Percentiles rank a stretch among this genome's conserved stretches.
These are phyloP conservation scores for Linnaemya vulpina DNA, from an alignment of 2,888 invertebrate species.

Conservation along the genomic window DNA sequence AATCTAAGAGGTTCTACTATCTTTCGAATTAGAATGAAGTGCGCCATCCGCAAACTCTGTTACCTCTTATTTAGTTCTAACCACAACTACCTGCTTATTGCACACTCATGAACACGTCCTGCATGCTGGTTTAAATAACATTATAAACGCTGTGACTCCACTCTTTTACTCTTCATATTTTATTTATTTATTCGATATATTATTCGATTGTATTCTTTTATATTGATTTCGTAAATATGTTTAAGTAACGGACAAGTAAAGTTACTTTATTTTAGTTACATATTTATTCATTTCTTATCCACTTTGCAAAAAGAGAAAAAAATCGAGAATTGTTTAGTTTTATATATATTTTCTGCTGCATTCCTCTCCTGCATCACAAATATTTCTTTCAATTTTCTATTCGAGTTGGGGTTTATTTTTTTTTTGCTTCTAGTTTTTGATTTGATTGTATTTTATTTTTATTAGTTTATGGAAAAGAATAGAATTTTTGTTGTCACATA, in stretches of 20 bases:
- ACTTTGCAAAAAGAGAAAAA: conserved; percentile 54
- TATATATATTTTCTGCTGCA: conserved; percentile 1
- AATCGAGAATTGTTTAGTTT: conserved; percentile 55
- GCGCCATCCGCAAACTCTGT: too few species aligned
- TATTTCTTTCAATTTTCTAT: conserved; percentile 44
- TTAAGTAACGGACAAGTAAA: conserved; percentile 52
- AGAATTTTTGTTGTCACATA: conserved; percentile 64
- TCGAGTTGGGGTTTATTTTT: too few species aligned
- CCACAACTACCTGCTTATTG: too few species aligned
- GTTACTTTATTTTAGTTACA: conserved; percentile 49
- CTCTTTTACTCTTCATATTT: not conserved
- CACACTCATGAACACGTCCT: not conserved
- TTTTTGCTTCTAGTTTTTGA: conserved; percentile 38
- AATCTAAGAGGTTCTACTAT: too few species aligned
- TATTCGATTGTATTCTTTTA: not conserved
- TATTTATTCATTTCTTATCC: conserved; percentile 14
- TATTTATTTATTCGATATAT: not conserved
- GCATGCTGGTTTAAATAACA: not conserved
- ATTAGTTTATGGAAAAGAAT: conserved; percentile 65
- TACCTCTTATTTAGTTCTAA: too few species aligned
- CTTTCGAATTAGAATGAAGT: too few species aligned
- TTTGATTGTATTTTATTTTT: conserved; percentile 69
- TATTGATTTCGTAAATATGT: conserved; percentile 43
- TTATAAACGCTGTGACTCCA: not conserved
- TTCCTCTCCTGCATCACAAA: conserved; percentile 1